Conservation (phyloP, 2,888 invertebrate species). For the Conops quadrifasciatus region DNA sequence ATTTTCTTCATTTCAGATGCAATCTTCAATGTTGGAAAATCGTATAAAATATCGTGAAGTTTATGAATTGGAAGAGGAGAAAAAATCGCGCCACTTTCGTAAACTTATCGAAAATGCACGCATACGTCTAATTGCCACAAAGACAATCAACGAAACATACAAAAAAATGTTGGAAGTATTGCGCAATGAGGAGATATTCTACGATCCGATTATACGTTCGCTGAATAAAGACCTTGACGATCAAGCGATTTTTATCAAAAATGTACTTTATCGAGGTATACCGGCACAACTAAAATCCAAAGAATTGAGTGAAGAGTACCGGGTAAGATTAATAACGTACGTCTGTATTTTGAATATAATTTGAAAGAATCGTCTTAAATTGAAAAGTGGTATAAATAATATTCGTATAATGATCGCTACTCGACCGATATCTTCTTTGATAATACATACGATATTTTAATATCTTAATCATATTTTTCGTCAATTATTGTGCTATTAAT, state of each 20-base stretch:
- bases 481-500: no score
- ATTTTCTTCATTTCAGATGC: no score
- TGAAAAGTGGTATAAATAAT: no score
- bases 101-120: slow-evolving; percentile 61
- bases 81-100: slow-evolving; percentile 51
- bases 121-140: slow-evolving; percentile 60
- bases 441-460: no score
- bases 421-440: background rate
- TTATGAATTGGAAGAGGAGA: slow-evolving; percentile 57
- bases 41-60: slow-evolving; percentile 60
- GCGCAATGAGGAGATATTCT: slow-evolving; percentile 60
- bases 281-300: slow-evolving; percentile 58
- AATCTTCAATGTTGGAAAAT: slow-evolving; percentile 51
- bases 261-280: slow-evolving; percentile 59
- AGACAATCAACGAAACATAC: slow-evolving; percentile 59
- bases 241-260: slow-evolving; percentile 59
- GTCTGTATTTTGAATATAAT: no score
- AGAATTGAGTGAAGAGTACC: slow-evolving; percentile 54
- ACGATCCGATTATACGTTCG: slow-evolving; percentile 61
- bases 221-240: slow-evolving; percentile 61
- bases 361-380: no score
- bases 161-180: slow-evolving; percentile 58
- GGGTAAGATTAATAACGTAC: slow-evolving; percentile 45
- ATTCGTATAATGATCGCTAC: no score
- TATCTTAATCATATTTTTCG: no score